Evolutionary conservation across 2,797 vertebrate species (phyloP), one percentile per base, ranked within the genome.

Genomic region (Syndactyla subalaris): DNA sequence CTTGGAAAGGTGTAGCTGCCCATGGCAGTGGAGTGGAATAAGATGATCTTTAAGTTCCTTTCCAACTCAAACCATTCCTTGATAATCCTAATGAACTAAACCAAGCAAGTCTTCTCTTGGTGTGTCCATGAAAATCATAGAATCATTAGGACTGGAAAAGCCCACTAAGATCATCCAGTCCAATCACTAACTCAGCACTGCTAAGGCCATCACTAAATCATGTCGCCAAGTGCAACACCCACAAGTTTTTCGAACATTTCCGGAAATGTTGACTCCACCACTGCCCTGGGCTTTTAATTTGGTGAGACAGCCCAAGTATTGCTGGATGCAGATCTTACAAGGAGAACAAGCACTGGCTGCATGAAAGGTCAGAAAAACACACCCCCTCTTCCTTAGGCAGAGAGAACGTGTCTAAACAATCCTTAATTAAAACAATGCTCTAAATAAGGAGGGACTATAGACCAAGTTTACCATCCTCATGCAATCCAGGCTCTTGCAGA

Each of bases 381-480:
- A 3, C 1, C 16, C 10, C 11, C 17, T 70, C 36, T 71, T 12
- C 34, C 21, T 29, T 3, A 29, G 36, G 45, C 43, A 73, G 48
- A 34, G 6, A 39, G 12, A 90, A 85, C 9, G 24, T 0, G 0
- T 21, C 14, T 63, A 27, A 81, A 34, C 17, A 63, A 6, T 2
- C 18, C 12, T 78, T 55, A 68, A 57, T 15, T 14, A 43, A 16
- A 67, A 17, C 55, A 48, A 6, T 41, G 38, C 34, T 70, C 26
- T 39, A 65, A 49, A 11, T 21, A 70, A 67, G 41, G 19, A 12
- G 6, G 9, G 19, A 61, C 34, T 17, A 21, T 14, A 5, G 48
- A 61, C 12, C 20, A 61, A 92, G 68, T 98, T 95, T 96, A 99
- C 99, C 98, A 12, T 96, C 98, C 92, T 98, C 98, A 24, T 95